A percentile compares a stretch with the other conserved stretches of the same genome.
These are phyloP conservation scores for Neotoxoptera formosana DNA, from an alignment of 1,140 invertebrate genomes.

Conservation along the genomic window DNA sequence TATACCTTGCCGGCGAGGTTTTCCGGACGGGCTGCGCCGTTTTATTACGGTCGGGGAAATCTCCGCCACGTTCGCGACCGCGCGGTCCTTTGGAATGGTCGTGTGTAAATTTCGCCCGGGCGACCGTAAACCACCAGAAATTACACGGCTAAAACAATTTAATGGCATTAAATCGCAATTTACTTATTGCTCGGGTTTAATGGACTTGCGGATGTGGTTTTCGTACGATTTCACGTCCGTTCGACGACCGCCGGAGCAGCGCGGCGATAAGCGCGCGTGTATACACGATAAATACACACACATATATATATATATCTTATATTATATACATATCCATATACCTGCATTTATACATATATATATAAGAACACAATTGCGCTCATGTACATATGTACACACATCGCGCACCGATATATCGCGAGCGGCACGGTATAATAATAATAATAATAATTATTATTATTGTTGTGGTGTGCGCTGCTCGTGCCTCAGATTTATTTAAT, in stretches of 20 bases:
- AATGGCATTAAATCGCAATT: constrained; percentile 15
- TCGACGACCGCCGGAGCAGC: background rate
- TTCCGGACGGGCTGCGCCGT: background rate
- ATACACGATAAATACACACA: background rate
- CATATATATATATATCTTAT: background rate
- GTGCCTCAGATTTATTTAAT: background rate
- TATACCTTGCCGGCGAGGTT: background rate
- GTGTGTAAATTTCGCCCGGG: background rate
- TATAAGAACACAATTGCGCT: no score
- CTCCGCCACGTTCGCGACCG: background rate
- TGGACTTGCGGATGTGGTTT: constrained; percentile 5
- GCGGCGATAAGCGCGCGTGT: background rate
- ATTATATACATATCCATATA: no score
- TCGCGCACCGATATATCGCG: background rate
- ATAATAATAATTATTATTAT: background rate
- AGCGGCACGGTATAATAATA: no score
- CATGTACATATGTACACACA: background rate
- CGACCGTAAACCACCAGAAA: background rate
- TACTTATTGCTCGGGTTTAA: constrained; percentile 14
- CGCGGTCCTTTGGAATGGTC: background rate
- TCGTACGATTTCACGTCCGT: background rate
- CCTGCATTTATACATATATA: no score
- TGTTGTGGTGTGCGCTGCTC: no score
- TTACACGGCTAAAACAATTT: background rate
- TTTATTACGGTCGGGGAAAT: background rate